phyloP scores from a whole-genome alignment of 2,888 invertebrate species.

The Rhagonycha lutea region DNA sequence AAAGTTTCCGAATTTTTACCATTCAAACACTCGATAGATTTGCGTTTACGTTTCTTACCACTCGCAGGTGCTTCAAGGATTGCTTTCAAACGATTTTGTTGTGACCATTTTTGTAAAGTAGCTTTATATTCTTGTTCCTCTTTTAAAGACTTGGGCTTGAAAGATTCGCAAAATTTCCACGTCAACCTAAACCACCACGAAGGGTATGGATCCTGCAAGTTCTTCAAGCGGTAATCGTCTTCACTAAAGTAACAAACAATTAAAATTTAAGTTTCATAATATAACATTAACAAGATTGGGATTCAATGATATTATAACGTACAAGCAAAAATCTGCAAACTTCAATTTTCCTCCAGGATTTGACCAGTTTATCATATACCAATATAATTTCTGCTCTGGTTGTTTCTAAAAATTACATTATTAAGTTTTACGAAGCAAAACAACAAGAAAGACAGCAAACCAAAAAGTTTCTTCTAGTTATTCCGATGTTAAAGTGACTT shows the following conservation, averaged over 20 bases:
- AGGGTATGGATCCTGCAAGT: slow-evolving; percentile 43
- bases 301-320: slow-evolving; percentile 12
- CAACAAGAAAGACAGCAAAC: slow-evolving; percentile 35
- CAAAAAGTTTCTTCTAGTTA: slow-evolving; percentile 47
- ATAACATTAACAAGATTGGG: neutral
- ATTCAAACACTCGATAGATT: neutral
- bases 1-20: neutral
- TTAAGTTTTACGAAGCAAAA: neutral
- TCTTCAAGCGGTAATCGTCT: slow-evolving; percentile 42
- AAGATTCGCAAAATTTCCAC: slow-evolving; percentile 47
- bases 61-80: neutral
- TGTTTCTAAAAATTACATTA: slow-evolving; percentile 37
- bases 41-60: neutral
- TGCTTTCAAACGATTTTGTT: neutral
- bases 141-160: slow-evolving; percentile 21
- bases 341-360: slow-evolving; percentile 45
- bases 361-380: slow-evolving; percentile 49
- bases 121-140: neutral
- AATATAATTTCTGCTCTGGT: slow-evolving; percentile 47
- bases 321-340: slow-evolving; percentile 42
- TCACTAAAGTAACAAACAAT: slow-evolving; percentile 34
- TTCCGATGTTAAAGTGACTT: slow-evolving; percentile 46
- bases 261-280: neutral
- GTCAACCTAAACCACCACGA: slow-evolving; percentile 47
- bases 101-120: neutral